Evolutionary conservation across 2,797 vertebrate genomes (phyloP), one percentile per base, ranked within the genome.

Genomic region (Ataeniobius toweri): DNA sequence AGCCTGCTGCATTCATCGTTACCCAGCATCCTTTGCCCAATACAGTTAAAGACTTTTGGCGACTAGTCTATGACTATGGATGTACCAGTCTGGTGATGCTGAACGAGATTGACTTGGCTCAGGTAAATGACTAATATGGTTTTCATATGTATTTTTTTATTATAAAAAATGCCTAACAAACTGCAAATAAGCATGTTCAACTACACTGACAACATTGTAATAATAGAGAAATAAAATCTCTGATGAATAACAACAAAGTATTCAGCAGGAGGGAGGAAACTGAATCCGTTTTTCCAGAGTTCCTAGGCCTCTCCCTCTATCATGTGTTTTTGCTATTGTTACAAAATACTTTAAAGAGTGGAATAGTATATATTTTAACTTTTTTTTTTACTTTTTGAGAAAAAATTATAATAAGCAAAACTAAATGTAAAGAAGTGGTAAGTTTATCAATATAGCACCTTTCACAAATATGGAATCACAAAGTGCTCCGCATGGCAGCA

Each of bases 11-110:
- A 4, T 99, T 99, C 91, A 99, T 99, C 0, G 97, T 99, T 92
- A 99, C 98, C 24, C 98, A 99, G 79, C 98, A 99, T 92, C 98
- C 98, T 74, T 92, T 99, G 92, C 98, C 98, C 71, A 99, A 98
- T 94, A 98, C 98, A 24, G 97, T 99, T 91, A 99, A 99, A 92
- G 98, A 99, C 90, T 99, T 99, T 90, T 99, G 98, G 98, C 97
- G 98, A 91, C 94, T 99, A 86, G 98, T 99, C 44, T 99, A 99
- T 39, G 98, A 99, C 92, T 99, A 99, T 1, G 98, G 98, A 84
- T 99, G 98, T 83, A 99, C 98, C 79, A 99, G 98, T 74, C 95
- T 99, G 78, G 97, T 99, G 90, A 99, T 99, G 98, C 91, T 99
- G 85, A 99, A 99, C 77, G 98, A 99, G 95, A 97, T 99, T 39